Conservation (phyloP, 2,797 vertebrate species). For the Carcharodon carcharias region DNA sequence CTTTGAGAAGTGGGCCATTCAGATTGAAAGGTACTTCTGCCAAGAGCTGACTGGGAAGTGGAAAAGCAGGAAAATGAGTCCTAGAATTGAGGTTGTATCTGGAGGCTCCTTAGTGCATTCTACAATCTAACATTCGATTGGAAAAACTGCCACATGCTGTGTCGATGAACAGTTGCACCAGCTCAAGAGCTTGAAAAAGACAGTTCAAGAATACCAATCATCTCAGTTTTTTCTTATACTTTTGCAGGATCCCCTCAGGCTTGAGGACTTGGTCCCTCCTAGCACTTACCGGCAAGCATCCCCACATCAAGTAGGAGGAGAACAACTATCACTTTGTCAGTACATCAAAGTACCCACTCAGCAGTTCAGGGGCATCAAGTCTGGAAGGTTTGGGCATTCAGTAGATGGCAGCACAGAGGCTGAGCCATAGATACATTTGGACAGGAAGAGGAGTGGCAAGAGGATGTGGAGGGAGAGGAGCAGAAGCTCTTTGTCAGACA, state of each 20-base stretch:
- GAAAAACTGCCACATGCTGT: neutral
- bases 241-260: neutral
- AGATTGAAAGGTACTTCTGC: neutral
- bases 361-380: neutral
- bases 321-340: neutral
- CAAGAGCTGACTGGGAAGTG: neutral
- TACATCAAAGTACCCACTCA: neutral
- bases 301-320: neutral
- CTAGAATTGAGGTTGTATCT: neutral
- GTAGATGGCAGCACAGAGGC: neutral
- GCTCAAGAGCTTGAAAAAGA: neutral
- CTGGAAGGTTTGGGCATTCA: neutral
- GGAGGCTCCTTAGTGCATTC: neutral
- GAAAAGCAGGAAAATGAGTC: neutral
- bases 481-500: neutral
- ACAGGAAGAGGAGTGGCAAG: neutral
- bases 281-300: neutral
- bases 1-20: neutral
- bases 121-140: neutral
- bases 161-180: neutral
- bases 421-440: neutral
- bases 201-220: neutral
- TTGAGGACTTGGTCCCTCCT: neutral
- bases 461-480: neutral
- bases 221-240: neutral